Conservation (phyloP, 2,888 invertebrate species). For the Sphaeridia pumilis region DNA sequence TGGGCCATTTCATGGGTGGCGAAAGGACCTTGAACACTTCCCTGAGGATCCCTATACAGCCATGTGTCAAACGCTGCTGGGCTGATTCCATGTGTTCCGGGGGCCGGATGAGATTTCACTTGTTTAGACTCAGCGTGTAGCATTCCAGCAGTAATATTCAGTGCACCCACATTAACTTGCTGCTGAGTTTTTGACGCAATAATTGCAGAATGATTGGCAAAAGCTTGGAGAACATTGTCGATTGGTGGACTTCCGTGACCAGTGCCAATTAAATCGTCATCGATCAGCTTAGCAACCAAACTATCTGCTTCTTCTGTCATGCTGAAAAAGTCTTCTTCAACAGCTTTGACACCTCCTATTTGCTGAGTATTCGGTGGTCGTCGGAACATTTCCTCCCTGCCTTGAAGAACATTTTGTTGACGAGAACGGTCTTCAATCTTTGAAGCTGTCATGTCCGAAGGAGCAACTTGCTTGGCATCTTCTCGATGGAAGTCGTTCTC, state of each 20-base stretch:
- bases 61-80: slow-evolving; percentile 50
- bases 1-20: slow-evolving; percentile 84
- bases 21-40: slow-evolving; percentile 61
- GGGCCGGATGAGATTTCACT: not conserved
- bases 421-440: too few relatives aligned
- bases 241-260: too few relatives aligned
- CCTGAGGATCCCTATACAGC: slow-evolving; percentile 82
- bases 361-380: too few relatives aligned
- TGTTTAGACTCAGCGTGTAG: not conserved
- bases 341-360: not conserved
- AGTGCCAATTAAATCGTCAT: slow-evolving; percentile 58
- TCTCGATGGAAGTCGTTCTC: too few relatives aligned
- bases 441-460: too few relatives aligned
- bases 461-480: too few relatives aligned
- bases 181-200: slow-evolving; percentile 1
- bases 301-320: slow-evolving; percentile 58
- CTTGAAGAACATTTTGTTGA: too few relatives aligned
- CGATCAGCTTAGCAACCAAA: slow-evolving; percentile 62
- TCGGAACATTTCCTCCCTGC: too few relatives aligned
- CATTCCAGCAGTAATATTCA: not conserved
- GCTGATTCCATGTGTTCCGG: not conserved
- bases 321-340: slow-evolving; percentile 32
- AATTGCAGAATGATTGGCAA: not conserved
- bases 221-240: not conserved
- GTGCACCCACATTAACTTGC: too few relatives aligned